These are phyloP conservation scores for Otocyon megalotis DNA, from an alignment of 2,113 vertebrate genomes.

Conservation along the genomic window DNA sequence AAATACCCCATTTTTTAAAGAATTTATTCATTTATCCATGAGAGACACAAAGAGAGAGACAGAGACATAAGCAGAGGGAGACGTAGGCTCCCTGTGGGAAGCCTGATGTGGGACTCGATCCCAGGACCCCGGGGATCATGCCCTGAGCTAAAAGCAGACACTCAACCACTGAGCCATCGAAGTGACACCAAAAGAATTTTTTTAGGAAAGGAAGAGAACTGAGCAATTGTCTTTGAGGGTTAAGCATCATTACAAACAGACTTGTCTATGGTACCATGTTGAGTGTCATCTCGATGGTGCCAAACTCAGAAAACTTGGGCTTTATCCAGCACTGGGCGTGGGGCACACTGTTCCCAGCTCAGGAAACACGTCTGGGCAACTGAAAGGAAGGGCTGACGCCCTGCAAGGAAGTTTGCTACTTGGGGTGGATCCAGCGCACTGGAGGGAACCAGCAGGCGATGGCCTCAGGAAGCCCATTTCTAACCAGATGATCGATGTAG, in stretches of 20 bases:
- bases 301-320: accelerated
- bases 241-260: background rate
- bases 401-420: accelerated
- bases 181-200: too few species aligned
- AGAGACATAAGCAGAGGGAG: too few species aligned
- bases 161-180: too few species aligned
- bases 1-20: background rate
- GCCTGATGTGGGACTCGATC: too few species aligned
- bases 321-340: too few species aligned
- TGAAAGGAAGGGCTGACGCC: accelerated
- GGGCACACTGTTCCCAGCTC: accelerated
- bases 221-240: too few species aligned
- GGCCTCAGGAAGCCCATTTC: background rate
- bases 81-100: too few species aligned
- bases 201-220: background rate
- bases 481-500: accelerated
- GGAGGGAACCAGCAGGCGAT: accelerated
- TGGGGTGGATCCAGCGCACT: accelerated
- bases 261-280: accelerated
- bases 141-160: too few species aligned
- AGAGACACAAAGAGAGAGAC: too few species aligned
- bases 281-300: accelerated
- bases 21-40: too few species aligned
- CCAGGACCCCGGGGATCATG: too few species aligned
- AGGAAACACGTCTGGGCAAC: accelerated